Evolutionary conservation across 2,888 invertebrate species (phyloP).

Genomic region (Geophilus truncorum): DNA sequence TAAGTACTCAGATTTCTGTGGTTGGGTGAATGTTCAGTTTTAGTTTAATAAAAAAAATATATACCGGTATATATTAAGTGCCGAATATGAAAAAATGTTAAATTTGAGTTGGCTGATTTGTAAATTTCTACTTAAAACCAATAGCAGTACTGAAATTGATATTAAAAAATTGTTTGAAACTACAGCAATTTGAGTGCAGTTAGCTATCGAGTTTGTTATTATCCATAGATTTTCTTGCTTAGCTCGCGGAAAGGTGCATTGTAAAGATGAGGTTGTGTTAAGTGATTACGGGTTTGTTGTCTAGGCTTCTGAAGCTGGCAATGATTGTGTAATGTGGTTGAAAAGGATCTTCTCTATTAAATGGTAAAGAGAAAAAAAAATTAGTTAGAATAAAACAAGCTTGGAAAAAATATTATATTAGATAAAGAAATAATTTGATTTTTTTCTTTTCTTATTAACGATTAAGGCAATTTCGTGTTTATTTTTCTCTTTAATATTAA

Average conservation of each 20-base stretch:
- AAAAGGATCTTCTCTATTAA: neutral
- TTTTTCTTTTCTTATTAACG: neutral
- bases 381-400: neutral
- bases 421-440: no score
- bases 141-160: no score
- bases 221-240: neutral
- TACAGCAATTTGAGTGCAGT: neutral
- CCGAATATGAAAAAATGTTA: no score
- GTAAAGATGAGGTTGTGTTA: slow-evolving; percentile 7
- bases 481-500: neutral
- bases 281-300: slow-evolving; percentile 29
- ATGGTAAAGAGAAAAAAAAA: neutral
- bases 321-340: slow-evolving; percentile 23
- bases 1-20: neutral
- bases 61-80: no score
- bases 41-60: no score
- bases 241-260: neutral
- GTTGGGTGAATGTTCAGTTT: neutral
- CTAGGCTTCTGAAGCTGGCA: slow-evolving; percentile 26
- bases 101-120: no score
- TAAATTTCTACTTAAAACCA: no score
- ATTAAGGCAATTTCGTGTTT: neutral
- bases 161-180: no score
- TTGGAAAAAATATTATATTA: neutral
- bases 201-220: neutral